phyloP scores from a whole-genome alignment of 2,888 invertebrate species.

The Oxyteleia sp. region DNA sequence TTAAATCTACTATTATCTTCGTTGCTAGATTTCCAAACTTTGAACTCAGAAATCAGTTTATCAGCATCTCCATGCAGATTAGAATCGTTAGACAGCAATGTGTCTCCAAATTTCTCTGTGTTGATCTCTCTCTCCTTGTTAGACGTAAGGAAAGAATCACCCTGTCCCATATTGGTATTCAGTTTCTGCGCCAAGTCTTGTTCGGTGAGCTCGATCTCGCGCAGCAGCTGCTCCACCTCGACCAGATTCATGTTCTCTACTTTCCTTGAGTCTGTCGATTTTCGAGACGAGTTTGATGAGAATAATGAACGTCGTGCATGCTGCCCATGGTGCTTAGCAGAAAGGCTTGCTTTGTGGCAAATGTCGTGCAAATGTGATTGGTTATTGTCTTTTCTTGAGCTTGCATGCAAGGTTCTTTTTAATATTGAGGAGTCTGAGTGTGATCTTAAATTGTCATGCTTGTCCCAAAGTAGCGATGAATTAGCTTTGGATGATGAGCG shows the following conservation, averaged over 20 bases:
- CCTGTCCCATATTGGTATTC: too few relatives aligned
- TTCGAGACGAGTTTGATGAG: constrained; percentile 77
- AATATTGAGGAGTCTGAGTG: constrained; percentile 72
- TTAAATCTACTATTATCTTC: constrained; percentile 25
- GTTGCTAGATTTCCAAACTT: constrained; percentile 76
- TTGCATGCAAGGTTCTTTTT: constrained; percentile 79
- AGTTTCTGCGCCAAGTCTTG: too few relatives aligned
- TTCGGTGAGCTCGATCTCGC: constrained; percentile 87
- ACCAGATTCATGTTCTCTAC: constrained; percentile 84
- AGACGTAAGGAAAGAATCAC: background rate
- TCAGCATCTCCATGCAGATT: constrained; percentile 78
- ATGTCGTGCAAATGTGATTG: constrained; percentile 58
- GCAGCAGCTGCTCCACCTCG: constrained; percentile 87
- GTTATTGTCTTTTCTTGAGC: constrained; percentile 73
- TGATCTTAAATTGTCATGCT: constrained; percentile 79
- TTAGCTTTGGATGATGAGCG: constrained; percentile 75
- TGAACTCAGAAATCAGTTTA: constrained; percentile 80
- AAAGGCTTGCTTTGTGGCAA: constrained; percentile 66
- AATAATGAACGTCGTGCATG: constrained; percentile 77
- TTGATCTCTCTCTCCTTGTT: constrained; percentile 17
- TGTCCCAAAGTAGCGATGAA: constrained; percentile 65
- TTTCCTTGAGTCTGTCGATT: constrained; percentile 74
- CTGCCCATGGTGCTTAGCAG: constrained; percentile 62
- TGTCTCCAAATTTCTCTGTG: constrained; percentile 8
- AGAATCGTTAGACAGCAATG: constrained; percentile 72